Evolutionary conservation across 2,888 invertebrate genomes (phyloP).

Genomic region (Diadegma fenestrale): DNA sequence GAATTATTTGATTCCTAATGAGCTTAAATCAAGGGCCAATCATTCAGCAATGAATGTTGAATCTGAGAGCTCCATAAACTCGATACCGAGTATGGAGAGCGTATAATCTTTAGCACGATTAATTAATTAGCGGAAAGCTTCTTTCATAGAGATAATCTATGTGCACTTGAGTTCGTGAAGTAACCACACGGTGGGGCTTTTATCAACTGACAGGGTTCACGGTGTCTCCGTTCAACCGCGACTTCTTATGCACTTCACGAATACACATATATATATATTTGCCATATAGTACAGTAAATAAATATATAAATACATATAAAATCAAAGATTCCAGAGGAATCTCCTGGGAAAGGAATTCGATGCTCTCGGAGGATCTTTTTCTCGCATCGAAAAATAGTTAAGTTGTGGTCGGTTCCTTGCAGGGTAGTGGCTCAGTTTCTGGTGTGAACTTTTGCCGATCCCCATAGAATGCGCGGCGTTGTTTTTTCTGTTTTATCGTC

Average conservation of each 20-base stretch:
- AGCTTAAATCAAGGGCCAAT: neutral
- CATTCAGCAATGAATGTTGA: neutral
- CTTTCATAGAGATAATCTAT: conserved; percentile 37
- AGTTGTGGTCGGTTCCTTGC: conserved; percentile 30
- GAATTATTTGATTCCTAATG: neutral
- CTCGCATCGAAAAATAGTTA: conserved; percentile 36
- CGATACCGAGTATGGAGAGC: conserved; percentile 17
- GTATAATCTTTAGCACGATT: conserved; percentile 40
- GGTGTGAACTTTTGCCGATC: conserved; percentile 51
- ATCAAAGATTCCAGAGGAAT: conserved; percentile 56
- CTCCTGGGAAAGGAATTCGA: conserved; percentile 71
- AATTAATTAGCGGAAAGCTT: conserved; percentile 61
- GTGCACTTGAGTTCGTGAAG: neutral
- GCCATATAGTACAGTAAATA: neutral
- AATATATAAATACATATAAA: conserved; percentile 42
- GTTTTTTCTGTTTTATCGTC: conserved; percentile 23
- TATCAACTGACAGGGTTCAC: conserved; percentile 50
- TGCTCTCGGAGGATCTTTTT: conserved; percentile 43
- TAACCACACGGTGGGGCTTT: conserved; percentile 46
- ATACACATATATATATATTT: neutral
- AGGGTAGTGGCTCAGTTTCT: conserved; percentile 32
- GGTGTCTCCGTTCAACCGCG: conserved; percentile 65
- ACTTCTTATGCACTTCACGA: conserved; percentile 31
- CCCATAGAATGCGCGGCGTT: conserved; percentile 20
- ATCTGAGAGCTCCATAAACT: conserved; percentile 2